Base-by-base conservation (phyloP, 1,140 invertebrate species). In the Drosophila nigrodunni region DNA sequence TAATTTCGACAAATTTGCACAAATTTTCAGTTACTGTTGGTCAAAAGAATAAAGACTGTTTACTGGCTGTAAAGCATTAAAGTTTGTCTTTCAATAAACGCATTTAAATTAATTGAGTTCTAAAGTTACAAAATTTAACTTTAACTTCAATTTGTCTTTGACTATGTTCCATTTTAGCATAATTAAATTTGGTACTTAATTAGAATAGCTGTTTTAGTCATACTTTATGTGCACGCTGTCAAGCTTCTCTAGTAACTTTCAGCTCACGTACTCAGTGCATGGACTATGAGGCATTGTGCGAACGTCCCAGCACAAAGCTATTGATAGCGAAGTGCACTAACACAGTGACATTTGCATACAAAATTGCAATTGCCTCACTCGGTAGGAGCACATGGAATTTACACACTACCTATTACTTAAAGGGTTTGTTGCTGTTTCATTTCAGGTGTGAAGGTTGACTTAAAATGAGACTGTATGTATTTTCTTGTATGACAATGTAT, bases 1-100 rank as follows among this genome's bases (percentile, higher is more conserved):
- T 78, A 86, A 85, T 85, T 83, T 81, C 65, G 60, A 49, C 47
- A 37, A 39, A 49, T 66, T 86, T 86, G 62, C 54, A 72, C 69
- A 64, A 57, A 61, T 52, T 58, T 34, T 46, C 41, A 43, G 18
- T 30, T 59, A 37, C 35, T 11, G 5, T 30, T 54, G 10, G 21
- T 11, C 30, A 8, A 34, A 54, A 54, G 25, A 30, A 54, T 9
- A 54, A 10, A 30, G 47, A 8, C 39, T 41, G 3, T 30, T 30
- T 30, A 30, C 25, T 5, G 6, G 4, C 3, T 30, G 25, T 30
- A 30, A 4, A 41, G 39, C 5, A 11, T 10, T 41, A 9, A 41
- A 41, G 5, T 41, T 9, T 46, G 13, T 46, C 6, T 46, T 13
- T 13, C n/a, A n/a, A 46, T 46, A 46, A 46, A 46, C 25, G 25